Evolutionary conservation across 2,888 invertebrate species (phyloP), one percentile per base, ranked within the genome.

Genomic region (Enchytraeus crypticus): DNA sequence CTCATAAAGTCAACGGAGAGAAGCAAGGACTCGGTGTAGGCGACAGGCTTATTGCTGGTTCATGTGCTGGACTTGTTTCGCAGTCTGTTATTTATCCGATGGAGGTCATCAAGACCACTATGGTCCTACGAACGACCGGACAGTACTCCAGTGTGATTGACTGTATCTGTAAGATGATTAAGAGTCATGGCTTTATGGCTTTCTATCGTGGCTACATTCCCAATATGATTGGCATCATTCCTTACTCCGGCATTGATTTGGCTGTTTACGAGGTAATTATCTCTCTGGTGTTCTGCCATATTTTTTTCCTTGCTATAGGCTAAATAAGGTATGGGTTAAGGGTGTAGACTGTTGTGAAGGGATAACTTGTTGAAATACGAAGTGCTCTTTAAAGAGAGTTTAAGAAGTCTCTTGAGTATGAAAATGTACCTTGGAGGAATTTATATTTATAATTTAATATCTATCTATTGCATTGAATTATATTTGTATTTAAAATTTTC

Each of bases 201-300:
- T 97, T 97, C 82, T 98, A 97, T 81, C 84, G 91, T 76, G 98
- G 98, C 69, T 98, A 97, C 85, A 84, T 96, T 82, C 97, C 97
- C 74, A 98, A 98, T 82, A 87, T 98, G 66, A 82, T 97, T 72
- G 82, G 82, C 23, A 98, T 98, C 74, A 87, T 98, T 75, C 98
- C 98, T 23, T 98, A 98, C 78, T 97, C 98, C 55, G 98, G 98
- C 65, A 97, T 98, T 69, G 98, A 98, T 82, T 83, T 98, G 75
- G 93, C 96, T 59, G 89, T 97, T 53, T 98, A 98, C 80, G 98
- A 98, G 81, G 85, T 77, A n/a, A n/a, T n/a, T n/a, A n/a, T n/a
- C n/a, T n/a, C n/a, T n/a, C n/a, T n/a, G n/a, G n/a, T n/a, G n/a
- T n/a, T n/a, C n/a, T n/a, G n/a, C n/a, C n/a, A n/a, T n/a, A n/a